phyloP scores from a whole-genome alignment of 2,113 vertebrate species.

The Parus major region DNA sequence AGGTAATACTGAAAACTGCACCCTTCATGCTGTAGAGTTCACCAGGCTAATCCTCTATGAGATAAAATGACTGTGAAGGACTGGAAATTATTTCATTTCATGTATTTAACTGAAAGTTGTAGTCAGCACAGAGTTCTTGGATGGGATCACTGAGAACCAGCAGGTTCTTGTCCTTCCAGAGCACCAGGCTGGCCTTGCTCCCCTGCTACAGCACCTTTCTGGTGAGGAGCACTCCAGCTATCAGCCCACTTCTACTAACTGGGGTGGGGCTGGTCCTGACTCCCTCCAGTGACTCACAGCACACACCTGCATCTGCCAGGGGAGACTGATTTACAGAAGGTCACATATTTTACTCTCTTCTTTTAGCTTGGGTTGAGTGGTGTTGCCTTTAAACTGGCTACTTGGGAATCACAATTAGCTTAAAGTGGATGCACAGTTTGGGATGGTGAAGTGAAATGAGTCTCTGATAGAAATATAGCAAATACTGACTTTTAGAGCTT shows the following conservation, averaged over 20 bases:
- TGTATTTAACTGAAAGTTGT: background rate
- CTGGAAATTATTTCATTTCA: background rate
- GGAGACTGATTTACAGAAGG: background rate
- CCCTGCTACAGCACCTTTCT: background rate
- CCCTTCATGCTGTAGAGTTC: background rate
- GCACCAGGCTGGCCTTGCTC: background rate
- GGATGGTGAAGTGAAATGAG: background rate
- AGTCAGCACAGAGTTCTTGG: background rate
- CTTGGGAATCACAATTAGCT: background rate
- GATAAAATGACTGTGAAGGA: background rate
- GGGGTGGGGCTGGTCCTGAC: background rate
- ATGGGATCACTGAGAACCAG: background rate
- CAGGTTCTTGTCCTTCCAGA: background rate
- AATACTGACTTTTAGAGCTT: background rate
- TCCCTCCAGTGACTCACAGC: background rate
- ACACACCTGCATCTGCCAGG: background rate
- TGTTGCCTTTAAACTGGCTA: background rate
- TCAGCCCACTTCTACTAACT: rapidly evolving
- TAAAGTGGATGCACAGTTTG: background rate
- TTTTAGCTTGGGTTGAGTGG: background rate
- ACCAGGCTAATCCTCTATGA: background rate
- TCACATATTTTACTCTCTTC: background rate
- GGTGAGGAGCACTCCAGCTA: background rate
- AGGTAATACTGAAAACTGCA: background rate
- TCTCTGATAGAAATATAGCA: background rate